Base-by-base conservation (phyloP, 37 sponge, comb jelly and placozoan genomes). In the Oscarella lobularis region DNA sequence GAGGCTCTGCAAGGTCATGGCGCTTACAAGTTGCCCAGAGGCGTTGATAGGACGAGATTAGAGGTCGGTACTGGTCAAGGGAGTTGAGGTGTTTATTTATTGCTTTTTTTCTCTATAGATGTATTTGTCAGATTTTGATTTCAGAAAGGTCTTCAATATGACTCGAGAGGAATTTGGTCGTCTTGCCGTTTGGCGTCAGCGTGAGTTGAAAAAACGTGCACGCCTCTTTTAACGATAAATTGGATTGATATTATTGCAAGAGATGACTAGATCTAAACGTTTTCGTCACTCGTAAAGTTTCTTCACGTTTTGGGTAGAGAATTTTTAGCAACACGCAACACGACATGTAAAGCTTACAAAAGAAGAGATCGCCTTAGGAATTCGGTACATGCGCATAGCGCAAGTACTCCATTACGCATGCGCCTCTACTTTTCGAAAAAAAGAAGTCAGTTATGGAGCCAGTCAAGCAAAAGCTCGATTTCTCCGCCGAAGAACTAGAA, bases 21-120 rank as follows among this genome's bases (percentile, higher is more conserved):
- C 0, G 65, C 35, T 6, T 65, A 78, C 35, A 67, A 78, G 27
- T 78, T 87, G 2, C 92, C 88, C 3, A 79, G 68, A 67, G 85
- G 72, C 31, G 86, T 86, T 6, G 80, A 91, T 75, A 77, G 92
- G 60, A 84, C 88, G 5, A 91, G 77, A 71, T 72, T 91, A 5
- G 92, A 91, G 83, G 92, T 87, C 76, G 34, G 77, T 6, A 0
- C 2, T 14, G 55, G 60, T 20, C 9, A 20, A n/a, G n/a, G n/a
- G n/a, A n/a, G 60, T 20, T 48, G 60, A 27, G 60, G 60, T 48
- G 9, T 20, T 27, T 30, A 5, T 34, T 5, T 68, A 5, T 68
- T 68, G 31, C 31, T 5, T 14, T 5, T 4, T 14, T 5, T 4
- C 35, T 5, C 29, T 68, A 20, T 14, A 68, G 71, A 35, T 29